Evolutionary conservation across 2,888 invertebrate genomes (phyloP).

Genomic region (Drosophila multiciliata): DNA sequence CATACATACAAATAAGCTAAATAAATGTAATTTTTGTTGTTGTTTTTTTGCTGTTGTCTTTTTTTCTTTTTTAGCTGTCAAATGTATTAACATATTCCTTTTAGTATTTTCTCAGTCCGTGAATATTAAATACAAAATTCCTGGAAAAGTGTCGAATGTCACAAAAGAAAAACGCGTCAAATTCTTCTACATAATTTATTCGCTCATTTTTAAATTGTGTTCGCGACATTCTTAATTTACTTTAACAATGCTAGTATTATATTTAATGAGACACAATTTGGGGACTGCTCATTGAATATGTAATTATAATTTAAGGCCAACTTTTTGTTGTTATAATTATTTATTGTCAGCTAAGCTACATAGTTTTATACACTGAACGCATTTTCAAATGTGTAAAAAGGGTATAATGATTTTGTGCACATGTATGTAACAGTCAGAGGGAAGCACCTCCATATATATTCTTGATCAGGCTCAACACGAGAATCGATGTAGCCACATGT

Average conservation of each 20-base stretch:
- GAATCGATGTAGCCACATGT: too few species aligned
- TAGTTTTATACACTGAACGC: not conserved
- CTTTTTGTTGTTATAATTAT: too few species aligned
- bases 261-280: not conserved
- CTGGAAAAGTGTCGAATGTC: slow-evolving; percentile 42
- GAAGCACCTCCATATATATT: too few species aligned
- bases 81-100: slow-evolving; percentile 9
- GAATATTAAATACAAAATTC: slow-evolving; percentile 41
- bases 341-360: not conserved
- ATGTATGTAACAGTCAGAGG: too few species aligned
- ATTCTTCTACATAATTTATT: slow-evolving; percentile 10
- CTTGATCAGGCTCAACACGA: too few species aligned
- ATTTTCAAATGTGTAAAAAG: too few species aligned
- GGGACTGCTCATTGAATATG: not conserved
- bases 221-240: not conserved
- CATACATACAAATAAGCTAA: not conserved
- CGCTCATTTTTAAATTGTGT: not conserved
- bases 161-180: slow-evolving; percentile 3
- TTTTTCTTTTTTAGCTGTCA: not conserved
- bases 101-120: not conserved
- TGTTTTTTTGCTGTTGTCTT: not conserved
- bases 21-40: slow-evolving; percentile 4
- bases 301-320: not conserved
- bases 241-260: not conserved
- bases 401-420: too few species aligned